Conservation (phyloP, 2,113 vertebrate species). For the Lasiurus cinereus region DNA sequence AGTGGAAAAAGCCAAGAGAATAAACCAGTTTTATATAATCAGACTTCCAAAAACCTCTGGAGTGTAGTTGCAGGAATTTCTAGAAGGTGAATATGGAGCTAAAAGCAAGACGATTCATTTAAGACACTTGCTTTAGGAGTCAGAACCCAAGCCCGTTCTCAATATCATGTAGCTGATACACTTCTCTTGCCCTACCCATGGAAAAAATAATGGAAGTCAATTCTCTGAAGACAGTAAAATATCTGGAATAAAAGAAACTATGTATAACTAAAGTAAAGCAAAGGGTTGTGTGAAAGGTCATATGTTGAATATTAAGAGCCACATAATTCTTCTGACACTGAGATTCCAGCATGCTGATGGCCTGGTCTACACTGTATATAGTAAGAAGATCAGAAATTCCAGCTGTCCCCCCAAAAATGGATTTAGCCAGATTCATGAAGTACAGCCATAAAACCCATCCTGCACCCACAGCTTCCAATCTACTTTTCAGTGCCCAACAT, state of each 20-base stretch:
- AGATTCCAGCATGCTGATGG: not conserved
- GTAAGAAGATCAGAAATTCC: slow-evolving; percentile 34
- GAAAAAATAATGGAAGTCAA: slow-evolving; percentile 40
- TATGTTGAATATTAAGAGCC: slow-evolving; percentile 14
- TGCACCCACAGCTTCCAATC: not conserved
- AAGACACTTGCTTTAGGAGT: not conserved
- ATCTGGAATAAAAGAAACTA: not conserved
- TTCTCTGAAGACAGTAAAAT: slow-evolving; percentile 21
- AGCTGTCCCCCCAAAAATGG: not conserved
- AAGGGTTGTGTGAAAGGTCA: slow-evolving; percentile 27
- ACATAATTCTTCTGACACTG: not conserved
- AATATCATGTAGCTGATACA: not conserved
- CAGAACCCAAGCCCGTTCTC: not conserved
- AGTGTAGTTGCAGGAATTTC: not conserved
- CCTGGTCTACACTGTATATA: not conserved
- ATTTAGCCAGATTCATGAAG: not conserved
- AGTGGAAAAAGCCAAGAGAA: not conserved
- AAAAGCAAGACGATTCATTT: not conserved
- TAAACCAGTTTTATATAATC: not conserved
- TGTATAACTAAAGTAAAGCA: not conserved
- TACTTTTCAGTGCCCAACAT: not conserved
- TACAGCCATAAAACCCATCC: slow-evolving; percentile 16
- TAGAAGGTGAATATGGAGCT: not conserved
- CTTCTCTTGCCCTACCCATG: not conserved
- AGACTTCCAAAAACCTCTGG: not conserved